phyloP scores from a whole-genome alignment of 2,888 invertebrate species.

The Andrena marginata region DNA sequence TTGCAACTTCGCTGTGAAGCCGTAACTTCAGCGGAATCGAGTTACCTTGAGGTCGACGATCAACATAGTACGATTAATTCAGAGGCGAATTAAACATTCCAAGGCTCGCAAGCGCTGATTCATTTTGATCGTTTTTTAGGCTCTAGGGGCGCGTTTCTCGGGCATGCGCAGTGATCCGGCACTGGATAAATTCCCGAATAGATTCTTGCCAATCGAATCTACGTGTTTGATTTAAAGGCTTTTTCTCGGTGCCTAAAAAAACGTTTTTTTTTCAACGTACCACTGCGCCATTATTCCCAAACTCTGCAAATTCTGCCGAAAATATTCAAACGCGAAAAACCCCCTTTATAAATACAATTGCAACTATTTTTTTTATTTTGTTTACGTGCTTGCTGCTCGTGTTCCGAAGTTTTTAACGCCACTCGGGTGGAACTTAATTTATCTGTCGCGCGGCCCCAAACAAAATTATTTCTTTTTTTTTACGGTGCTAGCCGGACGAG shows the following conservation, averaged over 20 bases:
- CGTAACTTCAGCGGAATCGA: not conserved
- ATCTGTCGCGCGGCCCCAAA: not conserved
- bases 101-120: not conserved
- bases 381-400: not conserved
- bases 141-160: no score
- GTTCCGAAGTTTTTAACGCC: not conserved
- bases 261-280: not conserved
- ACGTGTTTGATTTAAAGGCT: not conserved
- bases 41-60: not conserved
- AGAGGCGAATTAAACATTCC: not conserved
- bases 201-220: not conserved
- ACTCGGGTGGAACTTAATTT: slow-evolving; percentile 4
- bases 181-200: not conserved
- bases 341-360: not conserved
- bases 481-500: not conserved
- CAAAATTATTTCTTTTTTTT: slow-evolving; percentile 5
- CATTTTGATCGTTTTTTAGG: not conserved
- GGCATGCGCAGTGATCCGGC: no score
- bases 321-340: not conserved
- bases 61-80: slow-evolving; percentile 1
- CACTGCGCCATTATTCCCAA: not conserved
- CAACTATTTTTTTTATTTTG: not conserved
- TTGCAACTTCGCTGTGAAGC: not conserved
- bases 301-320: not conserved
- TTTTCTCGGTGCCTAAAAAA: not conserved